Evolutionary conservation across 2,888 invertebrate genomes (phyloP), one percentile per base, ranked within the genome.

Genomic region (Xylophagus ater): DNA sequence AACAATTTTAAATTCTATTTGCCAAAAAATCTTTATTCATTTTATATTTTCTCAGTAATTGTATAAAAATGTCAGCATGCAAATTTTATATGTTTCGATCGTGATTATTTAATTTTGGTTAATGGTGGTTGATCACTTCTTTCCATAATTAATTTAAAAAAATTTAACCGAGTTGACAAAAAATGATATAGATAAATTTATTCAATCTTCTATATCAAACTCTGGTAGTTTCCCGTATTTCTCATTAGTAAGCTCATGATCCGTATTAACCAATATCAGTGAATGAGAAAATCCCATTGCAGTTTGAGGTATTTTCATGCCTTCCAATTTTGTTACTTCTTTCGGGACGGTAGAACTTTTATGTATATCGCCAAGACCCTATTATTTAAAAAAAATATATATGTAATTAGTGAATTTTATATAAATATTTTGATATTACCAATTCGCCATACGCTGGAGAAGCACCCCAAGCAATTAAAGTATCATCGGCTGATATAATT

Each of bases 361-460:
- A 52, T 81, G 80, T 54, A 83, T 78, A 50, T 90, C 92, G 1
- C 93, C 93, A 45, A 86, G 78, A 44, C 90, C 90, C 84, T 84
- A 60, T 19, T 17, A 33, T n/a, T 21, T 24, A 19, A 12, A 9
- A 12, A 21, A 13, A 34, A 15, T 19, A 18, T 13, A 18, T n/a
- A 4, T 29, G 29, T 32, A 24, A 34, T 26, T 29, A 34, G 32
- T 34, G 29, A 28, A 29, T 30, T 18, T 30, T 13, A 23, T 10
- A 25, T 10, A 24, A 34, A 14, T 15, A 7, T 37, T 15, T 20
- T 26, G 6, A 21, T 57, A 62, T 66, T 58, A 84, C 84, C 71
- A 94, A 67, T 71, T 93, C 93, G 1, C 94, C 94, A 54, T 80
- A 93, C 3, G 90, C 89, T 0, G 93, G 93, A 26, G 88, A 82